Percentiles rank a stretch among this genome's conserved stretches.
These are phyloP conservation scores for Cynaeus angustus DNA, from an alignment of 2,888 invertebrate genomes.

Conservation along the genomic window DNA sequence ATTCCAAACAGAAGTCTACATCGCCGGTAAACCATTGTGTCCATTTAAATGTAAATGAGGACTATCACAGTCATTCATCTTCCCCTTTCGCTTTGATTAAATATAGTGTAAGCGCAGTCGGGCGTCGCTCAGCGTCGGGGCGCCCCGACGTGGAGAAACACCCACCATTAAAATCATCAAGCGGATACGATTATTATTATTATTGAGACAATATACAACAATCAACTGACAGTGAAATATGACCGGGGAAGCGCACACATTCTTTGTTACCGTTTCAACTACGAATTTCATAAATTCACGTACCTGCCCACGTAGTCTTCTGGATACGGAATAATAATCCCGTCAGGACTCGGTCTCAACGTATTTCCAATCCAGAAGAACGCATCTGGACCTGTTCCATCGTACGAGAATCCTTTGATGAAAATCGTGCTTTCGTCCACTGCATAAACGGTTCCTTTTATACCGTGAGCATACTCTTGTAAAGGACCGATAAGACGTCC, in stretches of 20 bases:
- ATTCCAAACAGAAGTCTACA: conserved; percentile 63
- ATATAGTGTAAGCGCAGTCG: conserved; percentile 63
- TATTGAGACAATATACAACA: conserved; percentile 64
- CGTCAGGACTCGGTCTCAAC: conserved; percentile 86
- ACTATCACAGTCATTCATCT: conserved; percentile 63
- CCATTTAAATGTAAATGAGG: conserved; percentile 70
- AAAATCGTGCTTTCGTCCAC: conserved; percentile 92
- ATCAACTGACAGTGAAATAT: conserved; percentile 14
- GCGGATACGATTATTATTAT: conserved; percentile 70
- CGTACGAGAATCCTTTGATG: conserved; percentile 90
- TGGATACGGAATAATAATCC: conserved; percentile 89
- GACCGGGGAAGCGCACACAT: neutral
- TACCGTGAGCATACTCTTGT: conserved; percentile 84
- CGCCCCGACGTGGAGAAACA: conserved; percentile 40
- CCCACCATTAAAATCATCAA: conserved; percentile 66
- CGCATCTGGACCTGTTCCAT: conserved; percentile 90
- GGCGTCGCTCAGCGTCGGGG: conserved; percentile 19
- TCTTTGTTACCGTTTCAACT: neutral
- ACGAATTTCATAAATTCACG: conserved; percentile 64
- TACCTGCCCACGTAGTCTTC: conserved; percentile 88
- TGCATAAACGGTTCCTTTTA: conserved; percentile 88
- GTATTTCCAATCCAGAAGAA: conserved; percentile 94
- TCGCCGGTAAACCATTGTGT: conserved; percentile 66
- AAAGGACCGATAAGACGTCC: conserved; percentile 85
- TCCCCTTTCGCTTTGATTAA: conserved; percentile 64